Evolutionary conservation across 2,888 invertebrate species (phyloP), one percentile per base, ranked within the genome.

Genomic region (Tipula lateralis): DNA sequence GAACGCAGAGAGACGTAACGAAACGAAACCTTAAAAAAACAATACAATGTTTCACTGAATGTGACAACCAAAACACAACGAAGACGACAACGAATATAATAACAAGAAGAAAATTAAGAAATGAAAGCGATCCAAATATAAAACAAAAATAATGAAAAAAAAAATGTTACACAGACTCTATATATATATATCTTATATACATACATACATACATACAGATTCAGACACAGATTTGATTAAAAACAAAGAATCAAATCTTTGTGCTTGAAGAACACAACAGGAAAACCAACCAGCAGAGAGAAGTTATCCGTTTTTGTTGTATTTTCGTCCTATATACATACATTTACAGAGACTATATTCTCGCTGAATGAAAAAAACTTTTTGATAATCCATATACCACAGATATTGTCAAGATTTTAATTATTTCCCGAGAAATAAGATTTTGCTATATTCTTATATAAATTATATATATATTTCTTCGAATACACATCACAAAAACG

Each of bases 51-150:
- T 30, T 82, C 29, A 30, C 82, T 82, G 82, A 82, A 82, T 82
- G 30, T 82, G 82, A 82, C 82, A 82, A 82, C 82, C n/a, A 82
- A 82, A 82, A 82, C 16, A 82, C 29, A 81, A n/a, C 29, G 29
- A 80, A 16, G 80, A 80, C 16, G 29, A 80, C 80, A 7, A 16
- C 29, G 82, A n/a, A n/a, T 4, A 32, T 30, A 81, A 82, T 82
- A 82, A 82, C 1, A 82, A 82, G n/a, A 82, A 82, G 29, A 82
- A 82, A 16, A 82, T 30, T 82, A 82, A 32, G 32, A 82, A 82
- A 82, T 30, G 30, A 30, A 30, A 82, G 24, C 82, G 82, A 82
- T 32, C 66, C n/a, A 66, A 66, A 66, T 66, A 44, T 44, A 44
- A 16, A 44, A 32, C 2, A 32, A 32, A 6, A 4, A 32, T 32